A percentile compares a stretch with the other conserved stretches of the same genome.
Evolutionary conservation across 2,797 vertebrate species (phyloP).

Genomic region (Distichodus sexfasciatus): DNA sequence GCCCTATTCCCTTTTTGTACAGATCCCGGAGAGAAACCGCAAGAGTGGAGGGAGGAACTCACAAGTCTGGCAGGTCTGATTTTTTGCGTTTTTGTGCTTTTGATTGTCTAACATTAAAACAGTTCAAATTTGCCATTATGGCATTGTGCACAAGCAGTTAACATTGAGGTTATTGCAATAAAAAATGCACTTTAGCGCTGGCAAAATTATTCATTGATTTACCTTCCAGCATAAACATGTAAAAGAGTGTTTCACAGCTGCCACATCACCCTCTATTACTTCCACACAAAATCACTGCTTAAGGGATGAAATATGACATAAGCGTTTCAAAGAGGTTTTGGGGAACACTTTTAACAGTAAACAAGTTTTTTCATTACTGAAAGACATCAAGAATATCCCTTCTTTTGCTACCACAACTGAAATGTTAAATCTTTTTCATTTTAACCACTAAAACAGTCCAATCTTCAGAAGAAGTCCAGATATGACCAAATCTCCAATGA

Average conservation of each 20-base stretch:
- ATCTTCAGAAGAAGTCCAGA: constrained; percentile 91
- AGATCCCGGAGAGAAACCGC: constrained; percentile 70
- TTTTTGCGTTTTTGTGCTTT: background rate
- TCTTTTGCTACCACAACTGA: background rate
- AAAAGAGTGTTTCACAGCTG: background rate
- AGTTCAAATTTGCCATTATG: no score
- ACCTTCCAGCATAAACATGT: background rate
- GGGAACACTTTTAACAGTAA: background rate
- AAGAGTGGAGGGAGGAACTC: constrained; percentile 61
- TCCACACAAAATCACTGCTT: background rate
- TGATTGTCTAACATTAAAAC: background rate
- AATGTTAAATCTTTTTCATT: background rate
- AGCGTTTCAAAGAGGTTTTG: background rate
- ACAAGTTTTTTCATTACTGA: background rate
- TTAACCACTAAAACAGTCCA: constrained; percentile 68
- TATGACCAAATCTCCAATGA: constrained; percentile 92
- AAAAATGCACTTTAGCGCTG: background rate
- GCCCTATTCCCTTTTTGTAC: background rate
- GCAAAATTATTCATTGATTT: background rate
- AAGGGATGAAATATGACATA: background rate
- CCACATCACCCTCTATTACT: background rate
- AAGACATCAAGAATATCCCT: background rate
- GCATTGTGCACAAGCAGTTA: no score
- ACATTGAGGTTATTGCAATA: no score
- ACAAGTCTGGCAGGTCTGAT: constrained; percentile 71